A percentile compares a stretch with the other conserved stretches of the same genome.
Conservation (phyloP, 2,888 invertebrate species). For the Parthenolecanium corni region DNA sequence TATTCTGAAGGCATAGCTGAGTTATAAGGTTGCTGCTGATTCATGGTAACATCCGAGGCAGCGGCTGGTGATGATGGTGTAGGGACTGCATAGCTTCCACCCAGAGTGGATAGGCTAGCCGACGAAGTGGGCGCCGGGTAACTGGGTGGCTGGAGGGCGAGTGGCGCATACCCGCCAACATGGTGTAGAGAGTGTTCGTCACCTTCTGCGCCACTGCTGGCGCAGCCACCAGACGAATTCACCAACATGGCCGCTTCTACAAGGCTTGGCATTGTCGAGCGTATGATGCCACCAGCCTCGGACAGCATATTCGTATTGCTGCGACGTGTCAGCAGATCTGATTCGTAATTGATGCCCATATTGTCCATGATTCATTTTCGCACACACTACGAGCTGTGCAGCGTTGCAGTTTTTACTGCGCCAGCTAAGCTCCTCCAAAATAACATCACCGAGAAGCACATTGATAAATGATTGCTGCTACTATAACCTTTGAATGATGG, state of each 20-base stretch:
- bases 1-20: conserved; percentile 22
- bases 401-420: background rate
- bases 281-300: conserved; percentile 20
- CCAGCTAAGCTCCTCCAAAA: too few relatives aligned
- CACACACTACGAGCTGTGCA: background rate
- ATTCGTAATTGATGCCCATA: conserved; percentile 16
- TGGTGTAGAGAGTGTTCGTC: background rate
- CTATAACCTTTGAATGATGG: too few relatives aligned
- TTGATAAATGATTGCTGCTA: too few relatives aligned
- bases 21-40: conserved; percentile 18
- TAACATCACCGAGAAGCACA: too few relatives aligned
- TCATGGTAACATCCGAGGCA: conserved; percentile 19
- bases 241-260: conserved; percentile 30
- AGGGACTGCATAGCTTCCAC: background rate
- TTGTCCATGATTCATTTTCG: conserved; percentile 12
- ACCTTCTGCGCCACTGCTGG: conserved; percentile 13
- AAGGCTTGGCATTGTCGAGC: conserved; percentile 27
- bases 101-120: background rate
- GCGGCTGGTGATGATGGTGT: conserved; percentile 19
- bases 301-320: conserved; percentile 16
- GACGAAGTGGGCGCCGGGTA: conserved; percentile 2
- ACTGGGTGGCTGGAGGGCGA: conserved; percentile 7
- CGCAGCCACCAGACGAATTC: background rate
- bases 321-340: conserved; percentile 11
- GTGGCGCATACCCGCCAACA: conserved; percentile 3